A percentile compares a stretch with the other conserved stretches of the same genome.
Evolutionary conservation across 30 jellyfish, hydroid and myxozoan species (phyloP).

Genomic region (Hydra vulgaris): DNA sequence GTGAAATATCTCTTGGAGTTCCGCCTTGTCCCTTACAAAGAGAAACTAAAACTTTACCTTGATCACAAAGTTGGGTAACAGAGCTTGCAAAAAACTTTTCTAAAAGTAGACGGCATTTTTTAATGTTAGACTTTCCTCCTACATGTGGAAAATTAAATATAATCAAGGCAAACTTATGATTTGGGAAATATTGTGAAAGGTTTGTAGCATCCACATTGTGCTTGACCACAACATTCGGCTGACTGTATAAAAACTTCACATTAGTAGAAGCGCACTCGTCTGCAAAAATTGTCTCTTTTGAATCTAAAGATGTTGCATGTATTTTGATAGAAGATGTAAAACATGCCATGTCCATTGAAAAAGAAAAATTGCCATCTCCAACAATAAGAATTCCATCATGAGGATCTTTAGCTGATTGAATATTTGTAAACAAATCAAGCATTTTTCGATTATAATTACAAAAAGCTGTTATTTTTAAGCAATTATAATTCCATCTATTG

Average conservation of each 20-base stretch:
- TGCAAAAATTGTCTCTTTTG: constrained; percentile 31
- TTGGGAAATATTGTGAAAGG: constrained; percentile 15
- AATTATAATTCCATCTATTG: too few species aligned
- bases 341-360: constrained; percentile 17
- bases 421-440: neutral
- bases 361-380: constrained; percentile 97
- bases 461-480: too few species aligned
- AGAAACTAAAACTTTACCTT: constrained; percentile 48
- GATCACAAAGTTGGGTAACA: constrained; percentile 17
- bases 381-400: constrained; percentile 35
- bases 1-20: constrained; percentile 56
- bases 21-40: constrained; percentile 98
- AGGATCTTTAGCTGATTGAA: neutral
- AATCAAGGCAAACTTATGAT: constrained; percentile 23
- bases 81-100: constrained; percentile 52
- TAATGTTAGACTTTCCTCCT: constrained; percentile 85
- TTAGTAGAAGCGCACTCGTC: constrained; percentile 30
- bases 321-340: neutral
- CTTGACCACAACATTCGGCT: constrained; percentile 26
- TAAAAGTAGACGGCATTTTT: constrained; percentile 48
- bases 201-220: constrained; percentile 82
- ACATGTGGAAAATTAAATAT: constrained; percentile 91
- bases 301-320: constrained; percentile 71
- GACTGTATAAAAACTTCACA: constrained; percentile 18
- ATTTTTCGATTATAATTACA: too few species aligned